Base-by-base conservation (phyloP, 1,140 invertebrate genomes). In the Drosophila takahashii region DNA sequence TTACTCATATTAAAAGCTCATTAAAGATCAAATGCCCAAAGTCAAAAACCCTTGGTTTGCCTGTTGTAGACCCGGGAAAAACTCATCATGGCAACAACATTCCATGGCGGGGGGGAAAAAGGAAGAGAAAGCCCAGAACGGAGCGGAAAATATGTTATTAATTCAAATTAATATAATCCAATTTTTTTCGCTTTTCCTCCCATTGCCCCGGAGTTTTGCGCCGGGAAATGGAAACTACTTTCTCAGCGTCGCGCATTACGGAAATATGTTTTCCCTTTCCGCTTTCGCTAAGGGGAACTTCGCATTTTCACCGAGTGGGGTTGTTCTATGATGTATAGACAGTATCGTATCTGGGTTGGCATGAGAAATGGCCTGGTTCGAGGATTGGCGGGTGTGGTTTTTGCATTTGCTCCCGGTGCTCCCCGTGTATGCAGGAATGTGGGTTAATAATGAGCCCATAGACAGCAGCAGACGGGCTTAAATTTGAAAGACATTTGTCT, bases 101-200 rank as follows among this genome's bases (percentile, higher is more conserved):
- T 79, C 70, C 83, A 53, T 6, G 16, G 36, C 11, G n/a, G 5
- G 5, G 22, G 42, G 9, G 13, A 45, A 41, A 44, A 42, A 41
- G 64, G 13, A 18, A n/a, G n/a, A 15, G n/a, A 73, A 80, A 67
- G 16, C 71, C 52, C 60, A 53, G 45, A 45, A 50, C 80, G 85
- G 45, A 45, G 47, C 80, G 85, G 77, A 89, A 89, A 89, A 90
- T 89, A 89, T 89, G 86, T 89, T 90, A 89, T 89, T 89, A 89
- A 89, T 89, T 81, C 69, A 90, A 89, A 89, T 89, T 89, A 90
- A 90, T 90, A 90, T 85, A 89, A 89, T 90, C 65, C 54, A 61
- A 81, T 86, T 56, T 67, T 81, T 80, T 77, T 37, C 22, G 44
- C 32, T 34, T 44, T 60, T 26, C 34, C 41, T 9, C n/a, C 15